These are phyloP conservation scores for Australoheros facetus DNA, from an alignment of 2,797 vertebrate genomes.

Conservation along the genomic window DNA sequence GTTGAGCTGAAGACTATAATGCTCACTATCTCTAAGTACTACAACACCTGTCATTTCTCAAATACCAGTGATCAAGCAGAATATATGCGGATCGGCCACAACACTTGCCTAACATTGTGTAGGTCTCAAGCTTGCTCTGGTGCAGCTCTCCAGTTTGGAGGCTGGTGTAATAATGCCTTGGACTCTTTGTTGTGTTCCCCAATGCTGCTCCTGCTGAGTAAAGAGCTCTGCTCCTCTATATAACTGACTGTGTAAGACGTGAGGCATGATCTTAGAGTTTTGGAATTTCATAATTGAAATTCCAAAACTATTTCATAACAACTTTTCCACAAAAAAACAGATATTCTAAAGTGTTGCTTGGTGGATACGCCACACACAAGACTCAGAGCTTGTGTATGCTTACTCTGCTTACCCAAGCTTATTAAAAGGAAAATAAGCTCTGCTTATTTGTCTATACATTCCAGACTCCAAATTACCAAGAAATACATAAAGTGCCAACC, in stretches of 20 bases:
- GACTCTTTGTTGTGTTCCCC: too few species aligned
- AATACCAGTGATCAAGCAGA: conserved; percentile 13
- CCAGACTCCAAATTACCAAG: not conserved
- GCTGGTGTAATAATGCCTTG: not conserved
- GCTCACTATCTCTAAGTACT: conserved; percentile 1
- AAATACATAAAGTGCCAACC: not conserved
- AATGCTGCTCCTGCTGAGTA: too few species aligned
- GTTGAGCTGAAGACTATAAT: not conserved
- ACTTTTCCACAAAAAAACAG: too few species aligned
- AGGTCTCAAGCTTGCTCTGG: not conserved
- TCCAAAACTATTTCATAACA: too few species aligned
- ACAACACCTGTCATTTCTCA: conserved; percentile 3
- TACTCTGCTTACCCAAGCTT: not conserved
- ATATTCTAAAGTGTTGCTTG: too few species aligned
- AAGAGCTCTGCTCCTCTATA: too few species aligned
- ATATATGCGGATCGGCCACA: not conserved
- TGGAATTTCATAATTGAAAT: too few species aligned
- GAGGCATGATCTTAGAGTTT: too few species aligned
- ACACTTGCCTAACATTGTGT: not conserved
- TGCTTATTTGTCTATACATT: not conserved
- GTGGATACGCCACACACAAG: not conserved
- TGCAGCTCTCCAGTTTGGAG: not conserved
- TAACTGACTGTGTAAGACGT: too few species aligned
- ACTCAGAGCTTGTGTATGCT: not conserved
- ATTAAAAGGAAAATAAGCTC: not conserved